Base-by-base conservation (phyloP, 2,797 vertebrate species). In the Chelidonichthys spinosus region DNA sequence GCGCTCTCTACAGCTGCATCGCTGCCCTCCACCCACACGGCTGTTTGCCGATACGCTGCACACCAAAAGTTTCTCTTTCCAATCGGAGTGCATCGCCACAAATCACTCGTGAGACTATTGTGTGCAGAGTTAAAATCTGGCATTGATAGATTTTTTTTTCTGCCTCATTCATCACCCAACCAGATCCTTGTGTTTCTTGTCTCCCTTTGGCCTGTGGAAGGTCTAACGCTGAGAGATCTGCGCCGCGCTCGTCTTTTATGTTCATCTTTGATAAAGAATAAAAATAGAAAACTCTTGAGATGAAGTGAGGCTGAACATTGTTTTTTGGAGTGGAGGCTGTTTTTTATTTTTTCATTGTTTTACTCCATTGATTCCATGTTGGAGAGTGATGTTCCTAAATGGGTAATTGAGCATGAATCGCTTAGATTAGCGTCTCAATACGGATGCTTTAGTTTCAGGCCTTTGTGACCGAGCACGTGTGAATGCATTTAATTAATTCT, bases 401-500 rank as follows among this genome's bases (percentile, higher is more conserved):
- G 82, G 76, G 56, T 85, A 87, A 87, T 90, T 87, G 78, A 90
- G 86, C 63, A 81, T 56, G 73, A 79, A 82, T 81, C 52, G 61
- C 83, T 87, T 77, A 71, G 80, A 87, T 87, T 82, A 78, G 63
- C 62, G 40, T 68, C 69, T 84, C 76, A 68, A 72, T 86, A 79
- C 71, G 79, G 72, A 46, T 66, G 77, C 77, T 82, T 89, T 82
- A 63, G 85, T 89, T 86, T 89, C 77, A 76, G 79, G 78, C 84
- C 80, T 82, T 85, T 85, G 82, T 85, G 87, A 64, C 47, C 15
- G 37, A 76, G 72, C 76, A 47, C 75, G 74, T 84, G 70, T 70
- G 82, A 86, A 84, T 84, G 43, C 67, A 65, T 90, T 83, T 73
- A 81, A 89, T 91, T 83, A 86, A 88, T 86, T 83, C 52, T 64